A percentile compares a stretch with the other conserved stretches of the same genome.
Evolutionary conservation across 2,888 invertebrate species (phyloP).

Genomic region (Euproctis similis): DNA sequence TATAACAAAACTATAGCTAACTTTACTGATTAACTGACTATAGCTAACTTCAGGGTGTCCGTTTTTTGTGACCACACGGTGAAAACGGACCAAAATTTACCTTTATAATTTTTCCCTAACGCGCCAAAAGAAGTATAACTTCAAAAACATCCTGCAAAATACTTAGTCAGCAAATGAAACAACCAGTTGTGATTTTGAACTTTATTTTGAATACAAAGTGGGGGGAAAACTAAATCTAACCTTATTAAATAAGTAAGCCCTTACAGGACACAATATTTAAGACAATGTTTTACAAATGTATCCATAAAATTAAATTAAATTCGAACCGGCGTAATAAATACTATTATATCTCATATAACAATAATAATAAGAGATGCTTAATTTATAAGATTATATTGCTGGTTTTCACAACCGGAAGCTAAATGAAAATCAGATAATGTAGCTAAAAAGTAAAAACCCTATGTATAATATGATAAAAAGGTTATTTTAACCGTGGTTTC

Average conservation of each 20-base stretch:
- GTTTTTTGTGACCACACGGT: too few relatives aligned
- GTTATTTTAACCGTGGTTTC: too few relatives aligned
- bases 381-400: slow-evolving; percentile 32
- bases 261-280: slow-evolving; percentile 23
- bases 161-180: too few relatives aligned
- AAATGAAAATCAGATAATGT: slow-evolving; percentile 14
- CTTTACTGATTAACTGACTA: too few relatives aligned
- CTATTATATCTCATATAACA: too few relatives aligned
- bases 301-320: slow-evolving; percentile 15
- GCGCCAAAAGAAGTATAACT: too few relatives aligned
- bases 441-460: too few relatives aligned
- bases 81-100: not conserved
- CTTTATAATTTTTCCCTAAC: not conserved
- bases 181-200: slow-evolving; percentile 6
- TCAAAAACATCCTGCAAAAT: not conserved
- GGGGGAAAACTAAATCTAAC: slow-evolving; percentile 35
- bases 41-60: too few relatives aligned
- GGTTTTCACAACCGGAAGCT: slow-evolving; percentile 41
- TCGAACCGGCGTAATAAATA: slow-evolving; percentile 1
- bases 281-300: too few relatives aligned
- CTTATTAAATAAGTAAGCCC: slow-evolving; percentile 29
- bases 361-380: slow-evolving; percentile 17
- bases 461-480: too few relatives aligned
- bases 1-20: too few relatives aligned
- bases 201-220: slow-evolving; percentile 36